Evolutionary conservation across 2,797 vertebrate species (phyloP), one percentile per base, ranked within the genome.

Genomic region (Centroberyx gerrardi): DNA sequence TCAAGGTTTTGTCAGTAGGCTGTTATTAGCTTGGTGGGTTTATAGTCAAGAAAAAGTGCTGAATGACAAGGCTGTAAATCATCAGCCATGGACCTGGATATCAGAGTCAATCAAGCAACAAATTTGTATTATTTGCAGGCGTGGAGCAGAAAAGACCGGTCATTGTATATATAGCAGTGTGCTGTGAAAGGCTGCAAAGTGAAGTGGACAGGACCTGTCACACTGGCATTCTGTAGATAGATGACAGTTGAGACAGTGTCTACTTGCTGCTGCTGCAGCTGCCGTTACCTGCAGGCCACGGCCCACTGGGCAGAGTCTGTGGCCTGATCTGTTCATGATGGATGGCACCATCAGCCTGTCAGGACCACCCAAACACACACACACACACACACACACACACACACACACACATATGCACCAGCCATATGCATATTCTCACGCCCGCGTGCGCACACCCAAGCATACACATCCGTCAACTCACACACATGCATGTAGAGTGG

Each of bases 241-340:
- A 87, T 87, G 80, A 85, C 74, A 72, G 72, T 52, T 69, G 82
- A 78, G 81, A 69, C 68, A n/a, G 46, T 33, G 74, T 49, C 51
- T 13, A 27, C 33, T 36, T 42, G 36, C 51, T 17, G 36, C 56
- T n/a, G 72, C 77, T 80, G 82, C 84, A 83, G 80, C 80, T 84
- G 73, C 53, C 61, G 62, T 42, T 76, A 85, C 82, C 73, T 89
- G 82, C 72, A 87, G 87, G 78, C 78, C 73, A 54, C 60, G 65
- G 67, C 67, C 71, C 78, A 66, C 33, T 64, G 69, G 70, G 54
- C 67, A 62, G 56, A 72, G 56, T 55, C 79, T 68, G 22, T 68
- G 83, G 86, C 82, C 78, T 73, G 65, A 84, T 78, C 67, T 72
- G 80, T 74, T 64, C 67, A 22, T 83, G 85, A 92, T 76, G 82